Conservation (phyloP, 2,113 vertebrate species). For the Struthio camelus region DNA sequence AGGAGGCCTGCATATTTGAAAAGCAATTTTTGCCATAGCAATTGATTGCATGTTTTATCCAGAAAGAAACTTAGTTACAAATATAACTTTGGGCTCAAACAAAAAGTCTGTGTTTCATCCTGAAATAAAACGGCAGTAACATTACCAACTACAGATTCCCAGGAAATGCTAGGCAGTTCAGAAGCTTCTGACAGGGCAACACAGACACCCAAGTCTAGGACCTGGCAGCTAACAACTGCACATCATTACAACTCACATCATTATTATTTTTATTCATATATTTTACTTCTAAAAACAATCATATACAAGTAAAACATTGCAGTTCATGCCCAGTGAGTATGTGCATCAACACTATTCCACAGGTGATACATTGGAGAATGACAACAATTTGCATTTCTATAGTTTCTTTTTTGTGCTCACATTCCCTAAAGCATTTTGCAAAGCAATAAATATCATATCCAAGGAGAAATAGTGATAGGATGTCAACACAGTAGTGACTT, state of each 20-base stretch:
- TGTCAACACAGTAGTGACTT: neutral
- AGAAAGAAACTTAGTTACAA: neutral
- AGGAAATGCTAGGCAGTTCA: neutral
- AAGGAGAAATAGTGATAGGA: neutral
- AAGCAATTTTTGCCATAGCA: neutral
- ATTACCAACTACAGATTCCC: neutral
- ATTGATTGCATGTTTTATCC: neutral
- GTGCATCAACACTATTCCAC: neutral
- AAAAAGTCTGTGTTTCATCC: neutral
- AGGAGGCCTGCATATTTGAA: neutral
- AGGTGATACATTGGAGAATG: neutral
- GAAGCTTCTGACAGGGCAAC: neutral
- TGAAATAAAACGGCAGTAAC: neutral
- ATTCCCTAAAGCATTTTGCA: slow-evolving; percentile 1
- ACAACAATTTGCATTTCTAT: slow-evolving; percentile 29
- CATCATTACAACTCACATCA: neutral
- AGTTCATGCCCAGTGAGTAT: neutral
- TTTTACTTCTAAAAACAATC: neutral
- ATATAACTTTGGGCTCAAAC: neutral
- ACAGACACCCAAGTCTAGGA: neutral
- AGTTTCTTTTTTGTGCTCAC: neutral
- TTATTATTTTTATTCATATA: neutral
- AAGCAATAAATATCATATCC: slow-evolving; percentile 6
- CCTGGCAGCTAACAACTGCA: slow-evolving; percentile 2
- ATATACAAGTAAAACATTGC: neutral